Percentiles rank a stretch among this genome's conserved stretches.
These are phyloP conservation scores for Cygnus buccinator DNA, from an alignment of 2,113 vertebrate species.

Conservation along the genomic window DNA sequence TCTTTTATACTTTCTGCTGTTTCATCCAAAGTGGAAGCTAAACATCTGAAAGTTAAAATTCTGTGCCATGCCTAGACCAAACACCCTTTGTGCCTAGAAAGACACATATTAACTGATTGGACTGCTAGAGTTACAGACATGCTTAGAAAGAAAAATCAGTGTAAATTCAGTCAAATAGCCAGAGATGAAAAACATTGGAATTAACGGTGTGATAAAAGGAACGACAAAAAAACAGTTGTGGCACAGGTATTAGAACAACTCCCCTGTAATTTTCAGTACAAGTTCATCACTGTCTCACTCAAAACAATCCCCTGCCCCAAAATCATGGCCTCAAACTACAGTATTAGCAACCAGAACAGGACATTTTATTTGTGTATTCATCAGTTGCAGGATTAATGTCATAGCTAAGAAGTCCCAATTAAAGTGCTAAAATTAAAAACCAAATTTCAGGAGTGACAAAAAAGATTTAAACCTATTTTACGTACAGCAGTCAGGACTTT, in stretches of 20 bases:
- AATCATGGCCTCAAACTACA: neutral
- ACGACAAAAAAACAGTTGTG: neutral
- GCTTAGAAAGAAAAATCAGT: too few species aligned
- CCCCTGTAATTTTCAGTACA: neutral
- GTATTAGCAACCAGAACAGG: neutral
- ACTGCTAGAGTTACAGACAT: too few species aligned
- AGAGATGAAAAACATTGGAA: neutral
- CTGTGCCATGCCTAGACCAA: neutral
- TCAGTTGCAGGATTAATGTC: neutral
- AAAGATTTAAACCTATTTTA: neutral
- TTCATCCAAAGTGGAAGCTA: neutral
- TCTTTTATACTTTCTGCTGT: neutral
- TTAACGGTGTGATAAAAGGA: neutral
- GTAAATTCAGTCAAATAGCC: neutral
- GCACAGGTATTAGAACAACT: neutral
- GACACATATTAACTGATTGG: neutral
- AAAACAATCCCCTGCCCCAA: neutral
- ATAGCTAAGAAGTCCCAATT: neutral
- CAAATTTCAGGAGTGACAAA: neutral
- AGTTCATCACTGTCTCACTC: neutral
- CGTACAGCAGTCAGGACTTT: neutral
- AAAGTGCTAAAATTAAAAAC: neutral
- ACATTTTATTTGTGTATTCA: neutral
- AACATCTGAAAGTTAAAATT: neutral
- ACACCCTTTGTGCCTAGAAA: neutral